Conservation (phyloP, 2,113 vertebrate genomes). For the Rhinolophus ferrumequinum region DNA sequence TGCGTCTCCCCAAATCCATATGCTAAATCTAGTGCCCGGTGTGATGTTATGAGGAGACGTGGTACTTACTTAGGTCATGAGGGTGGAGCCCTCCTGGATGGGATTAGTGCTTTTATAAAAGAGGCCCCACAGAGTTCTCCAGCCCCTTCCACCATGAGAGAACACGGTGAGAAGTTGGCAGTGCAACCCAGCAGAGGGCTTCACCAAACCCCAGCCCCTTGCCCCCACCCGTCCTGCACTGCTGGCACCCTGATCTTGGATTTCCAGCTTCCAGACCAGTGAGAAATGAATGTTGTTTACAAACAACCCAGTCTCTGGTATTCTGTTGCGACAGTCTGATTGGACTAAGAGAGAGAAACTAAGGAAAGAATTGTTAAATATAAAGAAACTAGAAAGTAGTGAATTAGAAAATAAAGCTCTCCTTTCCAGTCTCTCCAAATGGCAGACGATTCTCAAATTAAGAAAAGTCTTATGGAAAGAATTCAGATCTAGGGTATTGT, state of each 20-base stretch:
- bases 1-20: not conserved
- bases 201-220: not conserved
- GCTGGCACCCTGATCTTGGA: not conserved
- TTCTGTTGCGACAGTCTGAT: not conserved
- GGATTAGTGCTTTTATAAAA: not conserved
- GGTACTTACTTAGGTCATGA: not conserved
- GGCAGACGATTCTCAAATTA: constrained; percentile 54
- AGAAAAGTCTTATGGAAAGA: constrained; percentile 33
- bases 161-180: not conserved
- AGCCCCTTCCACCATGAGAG: not conserved
- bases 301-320: not conserved
- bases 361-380: constrained; percentile 60
- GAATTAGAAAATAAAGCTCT: constrained; percentile 60
- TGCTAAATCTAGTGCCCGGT: not conserved
- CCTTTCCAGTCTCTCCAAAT: constrained; percentile 56
- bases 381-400: constrained; percentile 29
- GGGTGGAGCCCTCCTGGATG: not conserved
- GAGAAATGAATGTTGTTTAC: not conserved
- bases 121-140: not conserved
- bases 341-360: not conserved
- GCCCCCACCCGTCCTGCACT: not conserved
- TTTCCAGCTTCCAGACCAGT: not conserved
- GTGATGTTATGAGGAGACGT: not conserved
- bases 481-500: constrained; percentile 40
- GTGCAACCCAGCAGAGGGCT: not conserved